These are phyloP conservation scores for Poeciliopsis presidionis DNA, from an alignment of 2,797 vertebrate species.

Conservation along the genomic window DNA sequence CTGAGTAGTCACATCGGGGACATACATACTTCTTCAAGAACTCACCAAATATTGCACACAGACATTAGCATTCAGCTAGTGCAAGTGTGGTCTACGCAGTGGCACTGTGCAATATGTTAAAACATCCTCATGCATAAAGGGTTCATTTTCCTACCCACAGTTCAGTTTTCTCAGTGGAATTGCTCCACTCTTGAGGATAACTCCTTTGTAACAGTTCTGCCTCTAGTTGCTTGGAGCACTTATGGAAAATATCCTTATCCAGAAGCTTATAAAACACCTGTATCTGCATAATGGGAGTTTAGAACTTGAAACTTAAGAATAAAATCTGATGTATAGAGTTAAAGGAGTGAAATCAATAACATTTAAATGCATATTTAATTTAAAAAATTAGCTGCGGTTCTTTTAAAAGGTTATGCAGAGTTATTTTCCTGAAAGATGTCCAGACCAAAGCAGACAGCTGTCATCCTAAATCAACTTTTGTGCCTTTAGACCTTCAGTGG, in stretches of 20 bases:
- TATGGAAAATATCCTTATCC: constrained; percentile 27
- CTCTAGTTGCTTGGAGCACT: constrained; percentile 14
- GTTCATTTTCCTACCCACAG: constrained; percentile 14
- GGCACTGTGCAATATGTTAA: constrained; percentile 11
- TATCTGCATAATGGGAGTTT: constrained; percentile 1
- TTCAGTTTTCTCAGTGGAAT: constrained; percentile 27
- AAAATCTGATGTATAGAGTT: background rate
- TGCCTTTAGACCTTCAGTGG: background rate
- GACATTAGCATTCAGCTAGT: constrained; percentile 4
- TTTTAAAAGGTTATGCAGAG: background rate
- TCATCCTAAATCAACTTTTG: background rate
- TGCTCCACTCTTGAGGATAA: constrained; percentile 16
- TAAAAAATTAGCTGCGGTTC: background rate
- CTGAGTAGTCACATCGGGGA: background rate
- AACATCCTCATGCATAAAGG: constrained; percentile 12
- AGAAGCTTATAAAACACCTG: constrained; percentile 16
- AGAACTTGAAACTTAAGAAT: background rate
- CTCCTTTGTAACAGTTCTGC: constrained; percentile 14
- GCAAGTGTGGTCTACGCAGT: background rate
- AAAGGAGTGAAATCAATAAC: background rate
- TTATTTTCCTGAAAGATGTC: background rate
- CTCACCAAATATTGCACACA: background rate
- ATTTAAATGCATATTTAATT: background rate
- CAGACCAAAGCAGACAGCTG: background rate
- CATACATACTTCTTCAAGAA: background rate